A percentile compares a stretch with the other conserved stretches of the same genome.
These are phyloP conservation scores for Phoeniculus purpureus DNA, from an alignment of 2,797 vertebrate species.

Conservation along the genomic window DNA sequence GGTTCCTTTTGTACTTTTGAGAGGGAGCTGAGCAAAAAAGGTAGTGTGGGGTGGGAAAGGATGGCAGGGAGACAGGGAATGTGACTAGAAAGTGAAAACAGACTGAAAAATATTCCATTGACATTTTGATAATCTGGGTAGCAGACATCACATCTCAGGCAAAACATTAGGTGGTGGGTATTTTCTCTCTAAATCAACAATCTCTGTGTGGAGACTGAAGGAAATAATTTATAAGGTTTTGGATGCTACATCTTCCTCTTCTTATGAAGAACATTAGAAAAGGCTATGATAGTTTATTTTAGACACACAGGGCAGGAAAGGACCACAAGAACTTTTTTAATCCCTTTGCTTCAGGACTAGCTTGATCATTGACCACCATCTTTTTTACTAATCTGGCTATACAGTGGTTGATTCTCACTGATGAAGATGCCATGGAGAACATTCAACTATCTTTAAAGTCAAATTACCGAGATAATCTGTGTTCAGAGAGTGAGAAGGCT, in stretches of 20 bases:
- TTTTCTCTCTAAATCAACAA: neutral
- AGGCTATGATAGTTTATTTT: neutral
- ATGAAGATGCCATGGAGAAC: neutral
- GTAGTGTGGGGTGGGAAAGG: neutral
- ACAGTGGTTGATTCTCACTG: neutral
- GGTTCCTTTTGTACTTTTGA: constrained; percentile 59
- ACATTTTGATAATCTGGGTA: constrained; percentile 29
- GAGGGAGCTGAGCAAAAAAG: constrained; percentile 41
- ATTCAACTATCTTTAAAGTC: neutral
- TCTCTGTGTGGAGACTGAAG: neutral
- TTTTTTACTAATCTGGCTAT: neutral
- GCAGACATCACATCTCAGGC: neutral
- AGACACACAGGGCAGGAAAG: neutral
- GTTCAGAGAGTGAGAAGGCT: neutral
- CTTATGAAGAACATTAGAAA: neutral
- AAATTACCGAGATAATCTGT: neutral
- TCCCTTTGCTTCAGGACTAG: neutral
- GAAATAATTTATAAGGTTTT: neutral
- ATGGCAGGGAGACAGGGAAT: neutral
- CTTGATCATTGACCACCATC: neutral
- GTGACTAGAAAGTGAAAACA: constrained; percentile 35
- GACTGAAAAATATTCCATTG: neutral
- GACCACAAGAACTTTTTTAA: neutral
- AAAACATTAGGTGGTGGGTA: neutral
- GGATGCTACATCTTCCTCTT: neutral